phyloP scores from a whole-genome alignment of 2,888 invertebrate species.

The Tipula vernalis region DNA sequence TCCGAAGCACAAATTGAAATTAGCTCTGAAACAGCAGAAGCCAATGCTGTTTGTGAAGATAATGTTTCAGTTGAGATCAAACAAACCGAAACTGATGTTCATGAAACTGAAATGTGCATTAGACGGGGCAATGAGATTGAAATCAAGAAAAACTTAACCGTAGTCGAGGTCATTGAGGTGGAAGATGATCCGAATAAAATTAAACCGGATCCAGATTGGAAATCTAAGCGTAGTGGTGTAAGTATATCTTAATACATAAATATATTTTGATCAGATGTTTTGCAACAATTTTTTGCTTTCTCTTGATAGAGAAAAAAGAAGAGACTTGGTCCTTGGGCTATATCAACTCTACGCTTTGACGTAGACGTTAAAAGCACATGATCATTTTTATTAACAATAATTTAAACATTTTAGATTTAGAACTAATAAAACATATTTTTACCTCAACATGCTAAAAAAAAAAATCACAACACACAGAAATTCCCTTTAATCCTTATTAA shows the following conservation, averaged over 20 bases:
- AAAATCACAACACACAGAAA: neutral
- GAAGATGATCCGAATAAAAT: neutral
- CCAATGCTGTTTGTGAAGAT: neutral
- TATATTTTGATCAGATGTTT: neutral
- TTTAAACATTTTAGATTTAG: neutral
- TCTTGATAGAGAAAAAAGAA: neutral
- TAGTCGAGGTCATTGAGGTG: neutral
- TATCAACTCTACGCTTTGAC: neutral
- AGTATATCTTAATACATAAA: neutral
- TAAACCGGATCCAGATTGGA: neutral
- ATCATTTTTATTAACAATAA: neutral
- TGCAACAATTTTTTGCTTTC: neutral
- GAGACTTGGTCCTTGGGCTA: neutral
- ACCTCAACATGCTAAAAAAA: neutral
- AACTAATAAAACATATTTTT: neutral
- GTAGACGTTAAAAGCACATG: neutral
- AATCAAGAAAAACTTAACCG: neutral
- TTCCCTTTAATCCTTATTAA: neutral
- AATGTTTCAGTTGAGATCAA: neutral
- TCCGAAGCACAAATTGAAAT: neutral
- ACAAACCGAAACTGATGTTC: neutral
- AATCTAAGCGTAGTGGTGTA: neutral
- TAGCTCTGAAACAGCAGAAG: neutral
- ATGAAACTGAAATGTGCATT: conserved; percentile 6
- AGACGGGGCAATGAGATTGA: neutral